Evolutionary conservation across 2,888 invertebrate genomes (phyloP).

Genomic region (Amiota communis): DNA sequence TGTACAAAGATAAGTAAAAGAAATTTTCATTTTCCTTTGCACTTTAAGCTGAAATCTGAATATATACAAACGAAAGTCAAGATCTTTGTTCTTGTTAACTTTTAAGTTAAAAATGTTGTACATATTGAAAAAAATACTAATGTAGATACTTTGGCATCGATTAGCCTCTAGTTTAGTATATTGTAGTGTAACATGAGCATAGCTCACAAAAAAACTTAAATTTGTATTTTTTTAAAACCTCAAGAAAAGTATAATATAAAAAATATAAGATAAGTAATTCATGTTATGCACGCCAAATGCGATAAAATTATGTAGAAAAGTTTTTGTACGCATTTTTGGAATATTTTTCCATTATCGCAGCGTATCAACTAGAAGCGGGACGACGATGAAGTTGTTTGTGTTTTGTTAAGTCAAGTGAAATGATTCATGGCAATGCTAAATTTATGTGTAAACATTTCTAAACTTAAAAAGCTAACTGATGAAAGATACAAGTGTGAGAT

Average conservation of each 20-base stretch:
- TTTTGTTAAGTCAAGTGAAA: background rate
- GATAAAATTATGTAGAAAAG: slow-evolving; percentile 35
- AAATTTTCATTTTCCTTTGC: background rate
- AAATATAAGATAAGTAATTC: background rate
- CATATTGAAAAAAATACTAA: too few relatives aligned
- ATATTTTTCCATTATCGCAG: slow-evolving; percentile 1
- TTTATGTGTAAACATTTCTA: background rate
- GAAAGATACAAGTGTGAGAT: background rate
- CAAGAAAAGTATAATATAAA: too few relatives aligned
- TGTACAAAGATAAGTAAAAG: too few relatives aligned
- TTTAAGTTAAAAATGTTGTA: too few relatives aligned
- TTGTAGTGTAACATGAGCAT: too few relatives aligned
- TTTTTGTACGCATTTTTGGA: slow-evolving; percentile 21
- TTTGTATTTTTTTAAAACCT: too few relatives aligned
- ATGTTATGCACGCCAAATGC: slow-evolving; percentile 23
- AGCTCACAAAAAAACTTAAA: too few relatives aligned
- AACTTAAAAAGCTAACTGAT: background rate
- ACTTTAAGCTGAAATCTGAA: too few relatives aligned
- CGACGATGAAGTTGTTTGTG: background rate
- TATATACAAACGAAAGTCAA: too few relatives aligned
- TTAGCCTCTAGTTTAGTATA: too few relatives aligned
- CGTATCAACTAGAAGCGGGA: background rate
- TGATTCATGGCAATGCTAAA: slow-evolving; percentile 11
- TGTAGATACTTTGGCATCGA: too few relatives aligned
- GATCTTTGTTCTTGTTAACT: too few relatives aligned